Evolutionary conservation across 2,113 vertebrate species (phyloP), one percentile per base, ranked within the genome.

Genomic region (Perca fluviatilis): DNA sequence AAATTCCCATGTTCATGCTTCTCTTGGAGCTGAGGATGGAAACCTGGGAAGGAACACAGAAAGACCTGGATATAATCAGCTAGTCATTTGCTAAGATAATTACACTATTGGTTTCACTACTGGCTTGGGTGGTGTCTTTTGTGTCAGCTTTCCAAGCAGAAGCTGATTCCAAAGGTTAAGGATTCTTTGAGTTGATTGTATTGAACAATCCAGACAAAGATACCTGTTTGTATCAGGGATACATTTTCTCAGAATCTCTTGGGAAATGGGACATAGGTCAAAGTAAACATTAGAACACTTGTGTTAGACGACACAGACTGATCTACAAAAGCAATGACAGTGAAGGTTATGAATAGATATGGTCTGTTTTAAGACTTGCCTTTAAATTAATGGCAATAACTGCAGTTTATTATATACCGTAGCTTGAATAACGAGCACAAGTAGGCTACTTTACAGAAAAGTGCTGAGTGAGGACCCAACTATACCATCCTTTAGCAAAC

Each of bases 1-100:
- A 96, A 82, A 97, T 96, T 43, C 95, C 95, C 33, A 96, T 88
- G 83, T 96, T 96, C 93, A 96, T 96, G 83, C 92, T 95, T 65
- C 94, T 95, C 93, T 97, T 97, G 63, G 95, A 85, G 70, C 82
- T 91, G 50, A 97, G 92, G 77, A 97, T 91, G 58, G 93, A 91
- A 62, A 96, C 90, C 96, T 96, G 84, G n/a, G 57, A 40, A 58
- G 4, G 40, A 18, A 72, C 69, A 76, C 23, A 61, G 33, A 77
- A 14, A 84, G 25, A 83, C 16, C 25, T 0, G 25, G 25, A 25
- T 64, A 50, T 23, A 79, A 85, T 82, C 64, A 86, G 53, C 53
- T 76, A 50, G 71, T 83, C 70, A 77, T 64, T 49, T 5, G 57
- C 14, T 56, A 3, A 79, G 78, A 86, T 78, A 49, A 63, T 81